Percentiles rank a stretch among this genome's conserved stretches.
phyloP scores from a whole-genome alignment of 2,888 invertebrate genomes.

The Caenorhabditis wallacei region DNA sequence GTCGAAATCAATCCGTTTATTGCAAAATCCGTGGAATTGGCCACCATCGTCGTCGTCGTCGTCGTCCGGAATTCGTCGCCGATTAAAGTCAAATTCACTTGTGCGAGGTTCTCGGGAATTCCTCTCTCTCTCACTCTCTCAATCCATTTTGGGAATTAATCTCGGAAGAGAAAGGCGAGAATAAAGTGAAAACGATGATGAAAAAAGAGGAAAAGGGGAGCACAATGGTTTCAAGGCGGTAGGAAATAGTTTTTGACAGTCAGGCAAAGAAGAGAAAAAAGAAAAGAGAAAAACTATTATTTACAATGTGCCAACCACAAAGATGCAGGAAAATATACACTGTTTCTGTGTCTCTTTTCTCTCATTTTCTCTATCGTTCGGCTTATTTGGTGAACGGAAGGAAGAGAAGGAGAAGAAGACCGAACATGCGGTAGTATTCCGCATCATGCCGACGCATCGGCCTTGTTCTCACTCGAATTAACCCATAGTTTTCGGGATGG shows the following conservation, averaged over 20 bases:
- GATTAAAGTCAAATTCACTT: conserved; percentile 54
- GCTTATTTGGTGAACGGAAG: conserved; percentile 40
- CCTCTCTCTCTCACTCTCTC: not conserved
- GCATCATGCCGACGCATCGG: conserved; percentile 18
- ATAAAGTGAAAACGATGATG: not conserved
- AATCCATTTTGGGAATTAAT: conserved; percentile 47
- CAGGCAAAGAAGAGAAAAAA: conserved; percentile 11
- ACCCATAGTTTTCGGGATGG: conserved; percentile 37
- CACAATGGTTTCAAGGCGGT: conserved; percentile 26
- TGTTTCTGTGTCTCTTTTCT: conserved; percentile 29
- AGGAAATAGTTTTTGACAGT: conserved; percentile 36
- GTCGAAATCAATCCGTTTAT: conserved; percentile 63
- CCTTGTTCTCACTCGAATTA: conserved; percentile 63
- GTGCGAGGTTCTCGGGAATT: not conserved
- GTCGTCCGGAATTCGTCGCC: conserved; percentile 49
- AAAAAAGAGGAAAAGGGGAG: not conserved
- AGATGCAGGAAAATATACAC: conserved; percentile 10
- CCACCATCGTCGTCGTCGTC: conserved; percentile 7
- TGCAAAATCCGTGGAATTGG: conserved; percentile 27
- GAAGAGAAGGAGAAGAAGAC: conserved; percentile 6
- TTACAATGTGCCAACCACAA: conserved; percentile 51
- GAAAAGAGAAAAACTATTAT: conserved; percentile 32
- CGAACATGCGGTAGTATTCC: conserved; percentile 43
- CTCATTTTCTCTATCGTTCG: not conserved
- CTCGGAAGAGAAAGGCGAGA: not conserved